Conservation (phyloP, 2,113 vertebrate species). For the Phrynosoma platyrhinos region DNA sequence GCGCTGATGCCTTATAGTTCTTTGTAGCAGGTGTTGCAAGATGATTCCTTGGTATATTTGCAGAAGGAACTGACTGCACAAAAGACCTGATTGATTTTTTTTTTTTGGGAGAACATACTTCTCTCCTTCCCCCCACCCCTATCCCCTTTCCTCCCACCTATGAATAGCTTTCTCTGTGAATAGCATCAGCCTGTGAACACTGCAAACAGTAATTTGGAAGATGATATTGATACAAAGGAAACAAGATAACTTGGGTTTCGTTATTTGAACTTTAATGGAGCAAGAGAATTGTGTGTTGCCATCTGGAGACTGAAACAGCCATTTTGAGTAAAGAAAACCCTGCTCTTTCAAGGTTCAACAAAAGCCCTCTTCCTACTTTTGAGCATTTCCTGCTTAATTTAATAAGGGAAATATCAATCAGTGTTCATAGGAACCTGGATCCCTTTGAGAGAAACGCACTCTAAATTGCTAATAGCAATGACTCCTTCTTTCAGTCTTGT, state of each 20-base stretch:
- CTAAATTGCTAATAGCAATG: not conserved
- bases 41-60: not conserved
- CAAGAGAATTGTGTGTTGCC: constrained; percentile 17
- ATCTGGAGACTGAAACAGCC: not conserved
- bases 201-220: constrained; percentile 38
- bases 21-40: not conserved
- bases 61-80: not conserved
- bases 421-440: not conserved
- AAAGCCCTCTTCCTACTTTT: not conserved
- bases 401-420: not conserved
- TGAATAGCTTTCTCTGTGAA: not conserved
- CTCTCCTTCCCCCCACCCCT: not conserved
- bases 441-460: not conserved
- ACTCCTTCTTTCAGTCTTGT: too few relatives aligned
- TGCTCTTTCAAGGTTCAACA: too few relatives aligned
- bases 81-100: not conserved
- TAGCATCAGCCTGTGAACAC: constrained; percentile 26
- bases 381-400: not conserved
- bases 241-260: constrained; percentile 17
- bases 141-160: too few relatives aligned
- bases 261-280: constrained; percentile 40
- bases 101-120: not conserved
- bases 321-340: not conserved
- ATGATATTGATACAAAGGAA: constrained; percentile 26
- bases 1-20: not conserved